These are phyloP conservation scores for Scotopteryx bipunctaria DNA, from an alignment of 2,888 invertebrate species.

Conservation along the genomic window DNA sequence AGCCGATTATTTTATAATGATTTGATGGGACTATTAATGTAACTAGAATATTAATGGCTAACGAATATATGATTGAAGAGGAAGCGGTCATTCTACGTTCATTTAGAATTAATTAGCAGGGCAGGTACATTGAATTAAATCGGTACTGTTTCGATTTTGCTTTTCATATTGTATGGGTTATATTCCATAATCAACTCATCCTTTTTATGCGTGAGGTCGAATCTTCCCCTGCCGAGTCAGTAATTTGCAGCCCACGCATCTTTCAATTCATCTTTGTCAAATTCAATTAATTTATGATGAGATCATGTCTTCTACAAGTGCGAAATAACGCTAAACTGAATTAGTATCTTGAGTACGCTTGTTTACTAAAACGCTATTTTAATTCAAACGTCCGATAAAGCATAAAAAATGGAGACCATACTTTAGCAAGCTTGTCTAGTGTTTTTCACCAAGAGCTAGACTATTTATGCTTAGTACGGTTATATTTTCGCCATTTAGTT, in stretches of 20 bases:
- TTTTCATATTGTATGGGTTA: conserved; percentile 5
- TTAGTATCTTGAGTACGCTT: no score
- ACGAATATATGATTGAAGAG: conserved; percentile 43
- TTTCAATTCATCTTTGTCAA: conserved; percentile 40
- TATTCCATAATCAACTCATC: conserved; percentile 31
- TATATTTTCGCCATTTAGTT: conserved; percentile 37
- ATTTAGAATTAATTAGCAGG: conserved; percentile 44
- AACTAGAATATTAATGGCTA: conserved; percentile 48
- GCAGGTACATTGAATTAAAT: no score
- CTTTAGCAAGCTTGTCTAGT: neutral
- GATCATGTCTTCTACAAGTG: conserved; percentile 32
- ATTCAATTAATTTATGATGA: conserved; percentile 42
- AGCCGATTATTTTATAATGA: conserved; percentile 32
- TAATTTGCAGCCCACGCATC: conserved; percentile 40
- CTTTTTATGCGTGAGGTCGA: conserved; percentile 40
- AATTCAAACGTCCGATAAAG: no score
- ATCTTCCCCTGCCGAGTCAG: conserved; percentile 33
- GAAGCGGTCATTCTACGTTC: conserved; percentile 39
- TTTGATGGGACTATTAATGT: conserved; percentile 40
- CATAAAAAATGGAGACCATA: neutral
- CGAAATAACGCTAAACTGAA: conserved; percentile 23
- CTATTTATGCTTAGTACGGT: conserved; percentile 4
- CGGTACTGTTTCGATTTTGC: no score
- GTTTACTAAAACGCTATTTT: no score
- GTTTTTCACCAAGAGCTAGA: conserved; percentile 21